Percentiles rank a stretch among this genome's conserved stretches.
Conservation (phyloP, 1,140 invertebrate genomes). For the Eriosoma lanigerum region DNA sequence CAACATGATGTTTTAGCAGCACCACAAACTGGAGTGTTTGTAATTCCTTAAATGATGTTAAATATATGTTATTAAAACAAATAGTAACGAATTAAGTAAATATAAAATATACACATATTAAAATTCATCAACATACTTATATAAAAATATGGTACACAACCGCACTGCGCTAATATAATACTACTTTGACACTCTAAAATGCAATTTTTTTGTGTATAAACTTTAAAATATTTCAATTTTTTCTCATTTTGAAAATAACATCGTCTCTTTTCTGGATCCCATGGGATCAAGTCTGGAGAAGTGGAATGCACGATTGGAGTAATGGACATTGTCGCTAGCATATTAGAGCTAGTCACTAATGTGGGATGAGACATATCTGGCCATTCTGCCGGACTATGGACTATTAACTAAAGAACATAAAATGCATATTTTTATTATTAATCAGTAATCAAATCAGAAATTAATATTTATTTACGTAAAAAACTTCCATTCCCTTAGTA, state of each 20-base stretch:
- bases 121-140: constrained; percentile 47
- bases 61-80: neutral
- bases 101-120: neutral
- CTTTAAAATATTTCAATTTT: constrained; percentile 65
- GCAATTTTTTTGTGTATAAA: constrained; percentile 60
- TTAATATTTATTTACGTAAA: neutral
- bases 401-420: constrained; percentile 45
- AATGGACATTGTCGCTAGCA: constrained; percentile 14
- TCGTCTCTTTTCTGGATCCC: constrained; percentile 52
- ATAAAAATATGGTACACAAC: constrained; percentile 52
- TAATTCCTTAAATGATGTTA: constrained; percentile 16
- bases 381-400: constrained; percentile 53
- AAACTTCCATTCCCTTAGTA: neutral
- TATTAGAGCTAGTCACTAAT: constrained; percentile 5
- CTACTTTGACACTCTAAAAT: constrained; percentile 59
- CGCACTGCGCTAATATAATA: constrained; percentile 42
- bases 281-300: neutral
- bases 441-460: no score
- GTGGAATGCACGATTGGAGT: constrained; percentile 35
- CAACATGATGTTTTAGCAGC: constrained; percentile 11
- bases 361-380: constrained; percentile 31
- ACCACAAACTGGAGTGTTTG: constrained; percentile 23
- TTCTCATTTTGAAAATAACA: constrained; percentile 68
- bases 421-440: no score
- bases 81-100: no score